Conservation (phyloP, 2,797 vertebrate species). For the Arnoldichthys spilopterus region DNA sequence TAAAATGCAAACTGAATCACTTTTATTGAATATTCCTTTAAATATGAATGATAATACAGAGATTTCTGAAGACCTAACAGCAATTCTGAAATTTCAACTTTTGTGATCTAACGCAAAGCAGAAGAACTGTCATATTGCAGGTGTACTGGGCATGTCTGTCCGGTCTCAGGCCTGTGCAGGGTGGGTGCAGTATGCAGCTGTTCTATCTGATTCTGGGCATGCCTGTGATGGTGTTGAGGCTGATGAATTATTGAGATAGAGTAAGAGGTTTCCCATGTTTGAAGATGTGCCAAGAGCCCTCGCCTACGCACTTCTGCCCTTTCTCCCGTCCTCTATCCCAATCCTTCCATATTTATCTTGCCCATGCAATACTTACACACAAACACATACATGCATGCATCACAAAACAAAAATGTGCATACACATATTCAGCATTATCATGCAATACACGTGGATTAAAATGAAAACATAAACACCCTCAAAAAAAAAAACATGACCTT, state of each 20-base stretch:
- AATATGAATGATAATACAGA: too few species aligned
- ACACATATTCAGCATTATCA: background rate
- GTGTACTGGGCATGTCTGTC: background rate
- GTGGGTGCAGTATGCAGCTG: conserved; percentile 27
- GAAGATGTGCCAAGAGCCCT: conserved; percentile 43
- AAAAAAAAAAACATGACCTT: background rate
- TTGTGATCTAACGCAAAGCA: background rate
- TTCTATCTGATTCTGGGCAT: conserved; percentile 12
- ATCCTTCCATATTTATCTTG: background rate
- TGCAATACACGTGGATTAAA: background rate
- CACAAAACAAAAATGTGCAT: background rate
- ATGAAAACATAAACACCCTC: background rate
- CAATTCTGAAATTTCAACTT: too few species aligned
- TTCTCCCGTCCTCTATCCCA: background rate
- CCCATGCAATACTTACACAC: background rate
- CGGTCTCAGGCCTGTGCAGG: conserved; percentile 9
- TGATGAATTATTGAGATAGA: conserved; percentile 68
- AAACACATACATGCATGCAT: conserved; percentile 3
- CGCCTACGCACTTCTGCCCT: background rate
- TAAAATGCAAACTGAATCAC: too few species aligned
- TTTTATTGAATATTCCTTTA: too few species aligned
- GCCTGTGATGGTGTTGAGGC: conserved; percentile 50
- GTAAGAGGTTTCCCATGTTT: conserved; percentile 64
- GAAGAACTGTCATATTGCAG: background rate
- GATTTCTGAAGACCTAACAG: too few species aligned